A percentile compares a stretch with the other conserved stretches of the same genome.
These are phyloP conservation scores for Acromyrmex charruanus DNA, from an alignment of 1,140 invertebrate species.

Conservation along the genomic window DNA sequence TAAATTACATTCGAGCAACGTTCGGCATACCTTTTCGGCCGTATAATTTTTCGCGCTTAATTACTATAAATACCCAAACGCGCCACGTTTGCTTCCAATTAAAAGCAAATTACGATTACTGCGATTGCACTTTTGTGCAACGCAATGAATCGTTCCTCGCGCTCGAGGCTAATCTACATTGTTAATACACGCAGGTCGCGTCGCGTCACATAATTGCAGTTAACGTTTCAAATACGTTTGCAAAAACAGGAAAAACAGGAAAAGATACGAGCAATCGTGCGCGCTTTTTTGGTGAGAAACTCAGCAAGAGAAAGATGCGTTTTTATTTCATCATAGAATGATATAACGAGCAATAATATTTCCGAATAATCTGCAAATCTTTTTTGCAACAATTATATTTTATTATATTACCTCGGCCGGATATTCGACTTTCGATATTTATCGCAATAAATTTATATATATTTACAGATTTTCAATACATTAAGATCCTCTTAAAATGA, in stretches of 20 bases:
- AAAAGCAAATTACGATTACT: constrained; percentile 51
- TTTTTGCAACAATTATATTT: background rate
- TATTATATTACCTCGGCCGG: too few species aligned
- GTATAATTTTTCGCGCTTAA: constrained; percentile 48
- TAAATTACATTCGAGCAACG: constrained; percentile 32
- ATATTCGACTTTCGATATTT: too few species aligned
- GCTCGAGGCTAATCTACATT: constrained; percentile 50
- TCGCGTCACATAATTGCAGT: constrained; percentile 31
- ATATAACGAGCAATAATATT: background rate
- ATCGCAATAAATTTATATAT: too few species aligned
- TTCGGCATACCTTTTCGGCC: background rate
- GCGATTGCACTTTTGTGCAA: constrained; percentile 28
- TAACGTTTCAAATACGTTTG: constrained; percentile 37
- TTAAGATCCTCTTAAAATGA: too few species aligned
- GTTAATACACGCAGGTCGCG: constrained; percentile 41
- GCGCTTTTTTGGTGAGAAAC: background rate
- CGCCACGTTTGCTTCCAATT: constrained; percentile 44
- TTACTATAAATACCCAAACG: constrained; percentile 39
- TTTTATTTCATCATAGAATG: background rate
- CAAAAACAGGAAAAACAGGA: background rate
- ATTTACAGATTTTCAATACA: too few species aligned
- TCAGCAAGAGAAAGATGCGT: background rate
- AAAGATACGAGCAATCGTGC: background rate
- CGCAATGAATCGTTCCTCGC: constrained; percentile 25
- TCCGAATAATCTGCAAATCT: background rate